Evolutionary conservation across 2,888 invertebrate genomes (phyloP), one percentile per base, ranked within the genome.

Genomic region (Beris chalybata): DNA sequence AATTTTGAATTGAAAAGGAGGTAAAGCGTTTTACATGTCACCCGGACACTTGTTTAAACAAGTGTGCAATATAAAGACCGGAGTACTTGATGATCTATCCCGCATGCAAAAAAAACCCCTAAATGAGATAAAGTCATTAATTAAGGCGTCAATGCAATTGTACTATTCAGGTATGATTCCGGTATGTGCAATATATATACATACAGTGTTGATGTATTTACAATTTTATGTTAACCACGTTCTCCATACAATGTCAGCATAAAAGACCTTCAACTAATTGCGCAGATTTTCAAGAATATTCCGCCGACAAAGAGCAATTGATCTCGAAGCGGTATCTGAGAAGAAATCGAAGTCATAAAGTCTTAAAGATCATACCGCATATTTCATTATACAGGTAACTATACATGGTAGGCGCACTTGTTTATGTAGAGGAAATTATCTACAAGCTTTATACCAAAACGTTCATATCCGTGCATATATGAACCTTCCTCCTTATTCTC

Each of bases 261-360:
- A 52, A 50, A 61, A 52, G 50, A 52, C 38, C 61, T 52, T 52
- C 50, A 61, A 52, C 61, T 61, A 61, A 61, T 61, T 61, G 52
- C 61, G 43, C 50, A 61, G 50, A 31, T 30, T 50, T 52, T 61
- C 52, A 50, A 38, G 43, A 47, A 32, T 50, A 31, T 61, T 61
- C 43, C 38, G 61, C 61, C 61, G 61, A 61, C 61, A 61, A 61
- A 61, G 61, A 38, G 61, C 61, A 43, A 52, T 59, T 59, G 59
- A 59, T 59, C 48, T 30, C 38, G 48, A 12, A 59, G 32, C 50
- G 59, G 50, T 38, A 50, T 61, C 22, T 54, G 31, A 44, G 56
- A 11, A 56, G 1, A 56, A 9, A 4, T 13, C 32, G 3, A 59
- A 13, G 15, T 31, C 58, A 31, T 30, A 38, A 52, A 22, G 22